These are phyloP conservation scores for Dolichoris vasculosae DNA, from an alignment of 1,140 invertebrate genomes.

Conservation along the genomic window DNA sequence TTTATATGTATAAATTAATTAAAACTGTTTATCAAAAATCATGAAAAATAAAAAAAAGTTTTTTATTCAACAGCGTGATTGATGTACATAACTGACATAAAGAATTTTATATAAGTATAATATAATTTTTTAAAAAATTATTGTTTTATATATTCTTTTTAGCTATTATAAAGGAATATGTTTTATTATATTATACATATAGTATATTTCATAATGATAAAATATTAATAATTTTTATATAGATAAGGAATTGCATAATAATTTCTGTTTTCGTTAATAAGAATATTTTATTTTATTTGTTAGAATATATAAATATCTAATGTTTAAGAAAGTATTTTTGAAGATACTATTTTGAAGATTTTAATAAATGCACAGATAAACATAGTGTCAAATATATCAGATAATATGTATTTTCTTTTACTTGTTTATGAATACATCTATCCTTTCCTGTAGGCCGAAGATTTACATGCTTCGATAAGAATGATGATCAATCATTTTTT, in stretches of 20 bases:
- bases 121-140: background rate
- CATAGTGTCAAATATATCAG: background rate
- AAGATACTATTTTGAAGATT: background rate
- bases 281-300: too few species aligned
- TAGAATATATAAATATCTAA: background rate
- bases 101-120: background rate
- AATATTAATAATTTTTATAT: background rate
- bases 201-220: background rate
- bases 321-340: background rate
- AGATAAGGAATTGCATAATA: constrained; percentile 2
- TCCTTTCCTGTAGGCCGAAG: background rate
- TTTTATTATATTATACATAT: background rate
- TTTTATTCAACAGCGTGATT: background rate
- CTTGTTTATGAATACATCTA: background rate
- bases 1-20: too few species aligned
- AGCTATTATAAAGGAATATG: background rate
- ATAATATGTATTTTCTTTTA: background rate
- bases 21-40: background rate
- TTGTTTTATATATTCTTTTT: background rate
- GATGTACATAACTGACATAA: background rate
- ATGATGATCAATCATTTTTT: constrained; percentile 30
- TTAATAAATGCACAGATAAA: background rate
- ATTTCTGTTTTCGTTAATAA: too few species aligned
- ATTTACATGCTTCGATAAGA: background rate
- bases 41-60: background rate